These are phyloP conservation scores for Eurosta solidaginis DNA, from an alignment of 1,140 invertebrate genomes.

Conservation along the genomic window DNA sequence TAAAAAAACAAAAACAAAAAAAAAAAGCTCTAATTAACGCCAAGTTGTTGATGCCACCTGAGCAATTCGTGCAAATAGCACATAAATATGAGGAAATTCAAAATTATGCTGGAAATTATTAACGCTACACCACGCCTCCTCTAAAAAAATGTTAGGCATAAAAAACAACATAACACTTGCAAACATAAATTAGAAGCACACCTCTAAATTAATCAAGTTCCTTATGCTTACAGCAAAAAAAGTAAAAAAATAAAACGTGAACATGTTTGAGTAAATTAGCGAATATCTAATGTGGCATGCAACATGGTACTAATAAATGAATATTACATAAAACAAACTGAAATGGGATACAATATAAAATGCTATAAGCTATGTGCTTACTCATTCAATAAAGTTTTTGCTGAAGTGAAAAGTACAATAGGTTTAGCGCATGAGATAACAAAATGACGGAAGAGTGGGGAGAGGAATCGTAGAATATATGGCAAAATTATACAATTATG, in stretches of 20 bases:
- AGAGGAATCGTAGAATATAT: constrained; percentile 1
- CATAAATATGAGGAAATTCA: not conserved
- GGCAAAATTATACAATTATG: constrained; percentile 17
- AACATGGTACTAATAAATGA: constrained; percentile 1
- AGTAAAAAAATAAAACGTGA: no score
- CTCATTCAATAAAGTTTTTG: not conserved
- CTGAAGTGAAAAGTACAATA: not conserved
- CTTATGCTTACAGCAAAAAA: not conserved
- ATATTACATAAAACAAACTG: not conserved
- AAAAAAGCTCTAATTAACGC: constrained; percentile 8
- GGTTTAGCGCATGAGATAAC: not conserved
- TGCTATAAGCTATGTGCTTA: not conserved
- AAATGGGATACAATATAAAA: constrained; percentile 14
- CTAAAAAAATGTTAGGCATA: no score
- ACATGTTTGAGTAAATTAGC: not conserved
- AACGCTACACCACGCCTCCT: constrained; percentile 2
- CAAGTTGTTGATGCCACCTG: not conserved
- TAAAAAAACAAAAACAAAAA: not conserved
- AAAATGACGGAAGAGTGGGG: not conserved
- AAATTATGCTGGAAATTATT: not conserved
- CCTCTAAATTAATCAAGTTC: not conserved
- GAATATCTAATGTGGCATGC: not conserved
- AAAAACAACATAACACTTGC: not conserved
- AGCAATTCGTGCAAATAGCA: not conserved
- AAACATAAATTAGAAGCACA: not conserved